These are phyloP conservation scores for Vulpes ferrilata DNA, from an alignment of 2,113 vertebrate species.

Conservation along the genomic window DNA sequence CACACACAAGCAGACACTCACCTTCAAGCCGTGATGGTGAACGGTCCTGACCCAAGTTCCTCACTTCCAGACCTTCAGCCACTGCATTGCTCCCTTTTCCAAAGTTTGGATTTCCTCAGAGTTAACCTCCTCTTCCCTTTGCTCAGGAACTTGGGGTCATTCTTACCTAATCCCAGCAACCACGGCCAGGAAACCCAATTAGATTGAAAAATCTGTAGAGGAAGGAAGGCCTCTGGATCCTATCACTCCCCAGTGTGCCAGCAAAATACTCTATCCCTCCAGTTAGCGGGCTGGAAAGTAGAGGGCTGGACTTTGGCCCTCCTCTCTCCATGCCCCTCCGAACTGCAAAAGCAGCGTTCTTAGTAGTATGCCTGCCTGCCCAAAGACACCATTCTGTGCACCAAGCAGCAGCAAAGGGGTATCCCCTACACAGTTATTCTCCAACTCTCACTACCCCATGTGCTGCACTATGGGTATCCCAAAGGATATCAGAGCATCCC, in stretches of 20 bases:
- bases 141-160: neutral
- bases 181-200: constrained; percentile 44
- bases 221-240: constrained; percentile 24
- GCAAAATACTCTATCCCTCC: neutral
- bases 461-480: neutral
- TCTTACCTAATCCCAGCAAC: constrained; percentile 23
- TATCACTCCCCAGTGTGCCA: constrained; percentile 7
- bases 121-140: neutral
- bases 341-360: neutral
- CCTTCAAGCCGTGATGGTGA: neutral
- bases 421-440: neutral
- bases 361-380: neutral
- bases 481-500: constrained; percentile 25
- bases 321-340: neutral
- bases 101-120: neutral
- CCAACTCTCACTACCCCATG: neutral
- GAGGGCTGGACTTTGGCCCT: neutral
- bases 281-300: neutral
- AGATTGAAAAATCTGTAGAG: constrained; percentile 36
- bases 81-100: neutral
- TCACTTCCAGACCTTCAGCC: neutral
- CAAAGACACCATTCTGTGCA: neutral
- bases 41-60: neutral
- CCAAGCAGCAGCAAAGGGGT: neutral
- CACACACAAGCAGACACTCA: neutral